Evolutionary conservation across 2,797 vertebrate species (phyloP).

Genomic region (Poliocrania exsul): DNA sequence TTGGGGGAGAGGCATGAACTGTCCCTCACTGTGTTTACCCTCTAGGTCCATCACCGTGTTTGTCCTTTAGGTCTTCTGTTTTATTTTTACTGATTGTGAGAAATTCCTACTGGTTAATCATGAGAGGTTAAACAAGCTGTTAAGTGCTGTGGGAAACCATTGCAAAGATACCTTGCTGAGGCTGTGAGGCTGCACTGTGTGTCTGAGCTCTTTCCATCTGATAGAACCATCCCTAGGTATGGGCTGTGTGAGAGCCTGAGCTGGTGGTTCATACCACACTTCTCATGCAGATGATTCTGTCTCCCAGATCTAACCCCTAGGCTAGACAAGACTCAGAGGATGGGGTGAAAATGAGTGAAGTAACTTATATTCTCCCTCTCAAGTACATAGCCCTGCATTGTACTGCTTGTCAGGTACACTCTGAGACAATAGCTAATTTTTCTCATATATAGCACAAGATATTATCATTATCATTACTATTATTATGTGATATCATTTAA

Average conservation of each 20-base stretch:
- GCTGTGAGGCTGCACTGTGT: background rate
- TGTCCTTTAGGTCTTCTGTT: background rate
- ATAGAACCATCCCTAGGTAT: background rate
- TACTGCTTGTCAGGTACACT: background rate
- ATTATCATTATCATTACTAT: background rate
- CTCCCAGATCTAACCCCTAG: background rate
- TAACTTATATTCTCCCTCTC: background rate
- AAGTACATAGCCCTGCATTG: background rate
- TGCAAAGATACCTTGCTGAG: conserved; percentile 21
- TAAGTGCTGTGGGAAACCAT: conserved; percentile 31
- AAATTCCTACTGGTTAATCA: conserved; percentile 7
- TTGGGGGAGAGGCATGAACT: background rate
- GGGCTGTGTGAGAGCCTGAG: background rate
- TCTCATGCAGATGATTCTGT: background rate
- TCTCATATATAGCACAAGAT: background rate
- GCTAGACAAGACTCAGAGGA: background rate
- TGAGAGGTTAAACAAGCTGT: background rate
- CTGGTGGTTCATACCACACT: background rate
- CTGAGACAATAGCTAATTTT: conserved; percentile 17
- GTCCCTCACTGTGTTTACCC: background rate
- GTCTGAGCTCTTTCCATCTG: background rate
- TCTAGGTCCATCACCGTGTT: background rate
- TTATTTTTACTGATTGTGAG: background rate
- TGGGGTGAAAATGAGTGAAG: background rate
- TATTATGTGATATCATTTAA: background rate